Conservation (phyloP, 2,113 vertebrate species). For the Genyomyrus donnyi region DNA sequence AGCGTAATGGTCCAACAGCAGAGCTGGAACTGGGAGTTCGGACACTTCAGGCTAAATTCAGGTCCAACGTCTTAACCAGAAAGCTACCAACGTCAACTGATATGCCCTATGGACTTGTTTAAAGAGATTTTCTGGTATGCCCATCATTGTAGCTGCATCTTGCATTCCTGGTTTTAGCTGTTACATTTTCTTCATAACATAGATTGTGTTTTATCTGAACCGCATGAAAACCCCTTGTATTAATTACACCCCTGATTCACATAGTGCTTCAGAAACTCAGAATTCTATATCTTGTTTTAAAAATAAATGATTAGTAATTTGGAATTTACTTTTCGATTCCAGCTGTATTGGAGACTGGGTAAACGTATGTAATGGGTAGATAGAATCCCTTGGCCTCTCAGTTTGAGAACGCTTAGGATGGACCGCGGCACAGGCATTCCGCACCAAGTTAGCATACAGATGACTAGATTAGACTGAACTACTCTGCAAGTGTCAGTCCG, state of each 20-base stretch:
- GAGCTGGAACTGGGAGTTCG: not conserved
- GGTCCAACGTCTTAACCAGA: not conserved
- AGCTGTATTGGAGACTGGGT: not conserved
- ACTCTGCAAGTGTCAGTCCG: not conserved
- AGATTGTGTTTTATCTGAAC: not conserved
- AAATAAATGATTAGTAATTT: not conserved
- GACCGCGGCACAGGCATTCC: not conserved
- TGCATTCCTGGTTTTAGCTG: not conserved
- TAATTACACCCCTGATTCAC: not conserved
- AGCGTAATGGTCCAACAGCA: not conserved
- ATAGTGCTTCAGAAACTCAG: not conserved
- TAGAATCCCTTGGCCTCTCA: not conserved
- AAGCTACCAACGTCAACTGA: not conserved
- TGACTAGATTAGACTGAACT: not conserved
- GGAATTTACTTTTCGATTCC: not conserved
- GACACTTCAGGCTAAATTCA: not conserved
- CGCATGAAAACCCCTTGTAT: not conserved
- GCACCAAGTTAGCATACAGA: not conserved
- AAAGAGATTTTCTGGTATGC: not conserved
- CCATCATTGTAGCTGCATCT: not conserved
- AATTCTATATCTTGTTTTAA: not conserved
- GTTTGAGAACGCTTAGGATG: not conserved
- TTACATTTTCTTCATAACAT: not conserved
- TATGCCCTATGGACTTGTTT: not conserved
- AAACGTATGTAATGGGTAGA: not conserved